These are phyloP conservation scores for Acrocephalus kingi DNA, from an alignment of 2,113 vertebrate species.

Conservation along the genomic window DNA sequence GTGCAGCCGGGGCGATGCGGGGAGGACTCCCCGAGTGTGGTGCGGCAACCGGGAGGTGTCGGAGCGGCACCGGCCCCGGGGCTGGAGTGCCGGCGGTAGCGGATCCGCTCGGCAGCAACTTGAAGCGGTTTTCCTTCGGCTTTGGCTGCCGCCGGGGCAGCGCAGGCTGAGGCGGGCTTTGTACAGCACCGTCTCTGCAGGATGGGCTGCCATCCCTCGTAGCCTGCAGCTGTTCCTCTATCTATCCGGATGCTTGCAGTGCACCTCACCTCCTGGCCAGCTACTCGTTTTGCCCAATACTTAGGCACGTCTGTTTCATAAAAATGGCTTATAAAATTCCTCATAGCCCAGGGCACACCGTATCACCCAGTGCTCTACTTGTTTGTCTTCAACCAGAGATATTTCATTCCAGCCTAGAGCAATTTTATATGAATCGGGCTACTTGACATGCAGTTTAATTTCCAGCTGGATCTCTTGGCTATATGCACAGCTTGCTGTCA, in stretches of 20 bases:
- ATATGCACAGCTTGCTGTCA: not conserved
- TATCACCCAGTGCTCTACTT: not conserved
- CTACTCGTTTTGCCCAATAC: not conserved
- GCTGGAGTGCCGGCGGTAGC: not conserved
- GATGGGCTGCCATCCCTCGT: not conserved
- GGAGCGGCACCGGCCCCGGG: not conserved
- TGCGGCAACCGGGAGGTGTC: not conserved
- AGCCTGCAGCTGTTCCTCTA: not conserved
- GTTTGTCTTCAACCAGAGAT: not conserved
- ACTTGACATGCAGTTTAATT: constrained; percentile 57
- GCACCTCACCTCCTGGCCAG: not conserved
- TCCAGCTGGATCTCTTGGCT: constrained; percentile 47
- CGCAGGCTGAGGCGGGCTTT: not conserved
- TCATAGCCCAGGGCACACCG: not conserved
- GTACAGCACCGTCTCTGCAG: not conserved
- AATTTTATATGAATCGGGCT: constrained; percentile 37
- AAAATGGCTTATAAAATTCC: not conserved
- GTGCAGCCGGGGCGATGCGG: not conserved
- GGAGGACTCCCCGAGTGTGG: not conserved
- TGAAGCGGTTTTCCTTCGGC: not conserved
- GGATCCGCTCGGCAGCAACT: not conserved
- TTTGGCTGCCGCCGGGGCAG: not conserved
- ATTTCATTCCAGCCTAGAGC: constrained; percentile 50
- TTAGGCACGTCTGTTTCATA: not conserved
- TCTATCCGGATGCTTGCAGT: not conserved